Evolutionary conservation across 2,113 vertebrate genomes (phyloP).

Genomic region (Tetrax tetrax): DNA sequence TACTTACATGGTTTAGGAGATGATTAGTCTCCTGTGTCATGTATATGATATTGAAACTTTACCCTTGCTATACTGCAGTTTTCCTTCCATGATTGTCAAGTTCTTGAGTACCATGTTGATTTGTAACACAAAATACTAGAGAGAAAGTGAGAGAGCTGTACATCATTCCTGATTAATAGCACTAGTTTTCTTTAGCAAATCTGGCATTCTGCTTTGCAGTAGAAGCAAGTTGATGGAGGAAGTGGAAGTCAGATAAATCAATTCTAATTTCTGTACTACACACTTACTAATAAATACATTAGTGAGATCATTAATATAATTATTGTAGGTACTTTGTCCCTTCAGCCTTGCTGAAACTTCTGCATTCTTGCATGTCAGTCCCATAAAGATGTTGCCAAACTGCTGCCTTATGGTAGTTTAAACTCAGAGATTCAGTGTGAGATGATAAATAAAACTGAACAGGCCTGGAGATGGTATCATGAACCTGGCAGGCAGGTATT

Average conservation of each 20-base stretch:
- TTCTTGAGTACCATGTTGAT: not conserved
- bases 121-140: not conserved
- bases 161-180: not conserved
- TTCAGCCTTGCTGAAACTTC: not conserved
- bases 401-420: not conserved
- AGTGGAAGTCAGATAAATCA: not conserved
- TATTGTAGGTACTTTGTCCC: not conserved
- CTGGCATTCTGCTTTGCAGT: not conserved
- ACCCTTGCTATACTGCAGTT: not conserved
- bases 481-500: not conserved
- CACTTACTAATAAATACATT: conserved; percentile 1
- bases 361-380: not conserved
- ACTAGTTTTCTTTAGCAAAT: not conserved
- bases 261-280: not conserved
- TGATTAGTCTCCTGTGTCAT: not conserved
- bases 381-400: not conserved
- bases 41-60: not conserved
- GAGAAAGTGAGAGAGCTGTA: not conserved
- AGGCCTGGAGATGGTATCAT: not conserved
- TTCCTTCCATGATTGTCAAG: not conserved
- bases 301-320: not conserved
- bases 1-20: not conserved
- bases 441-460: not conserved
- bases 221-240: not conserved
- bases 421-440: not conserved